A percentile compares a stretch with the other conserved stretches of the same genome.
These are phyloP conservation scores for Aphrophora alni DNA, from an alignment of 2,888 invertebrate genomes.

Conservation along the genomic window DNA sequence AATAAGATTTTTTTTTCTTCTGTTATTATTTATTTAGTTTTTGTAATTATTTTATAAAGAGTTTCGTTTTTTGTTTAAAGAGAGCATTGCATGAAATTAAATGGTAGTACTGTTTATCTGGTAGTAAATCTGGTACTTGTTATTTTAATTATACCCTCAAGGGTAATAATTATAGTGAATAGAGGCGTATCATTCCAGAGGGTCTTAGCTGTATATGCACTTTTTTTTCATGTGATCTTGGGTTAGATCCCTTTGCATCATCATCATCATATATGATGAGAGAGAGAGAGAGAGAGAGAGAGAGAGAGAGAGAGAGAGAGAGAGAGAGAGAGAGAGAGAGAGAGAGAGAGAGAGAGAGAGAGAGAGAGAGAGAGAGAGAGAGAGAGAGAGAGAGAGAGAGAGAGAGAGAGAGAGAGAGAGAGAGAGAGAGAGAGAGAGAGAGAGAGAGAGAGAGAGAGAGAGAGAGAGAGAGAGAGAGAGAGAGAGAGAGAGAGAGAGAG, in stretches of 20 bases:
- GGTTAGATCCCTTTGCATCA: no score
- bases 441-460: constrained; percentile 31
- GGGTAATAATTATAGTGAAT: background rate
- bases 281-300: background rate
- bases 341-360: constrained; percentile 2
- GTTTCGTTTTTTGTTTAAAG: no score
- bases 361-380: background rate
- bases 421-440: constrained; percentile 20
- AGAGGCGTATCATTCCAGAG: background rate
- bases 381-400: background rate
- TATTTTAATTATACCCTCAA: no score
- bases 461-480: background rate
- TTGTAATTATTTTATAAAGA: no score
- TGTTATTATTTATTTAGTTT: no score
- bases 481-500: background rate
- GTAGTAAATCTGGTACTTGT: no score
- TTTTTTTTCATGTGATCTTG: no score
- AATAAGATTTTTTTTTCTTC: no score
- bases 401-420: background rate
- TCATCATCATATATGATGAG: constrained; percentile 15
- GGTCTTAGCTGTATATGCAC: no score
- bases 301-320: background rate
- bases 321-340: constrained; percentile 4
- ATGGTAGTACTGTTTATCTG: no score
- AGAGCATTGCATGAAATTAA: no score